Conservation (phyloP, 2,888 invertebrate species). For the Melitaea athalia region DNA sequence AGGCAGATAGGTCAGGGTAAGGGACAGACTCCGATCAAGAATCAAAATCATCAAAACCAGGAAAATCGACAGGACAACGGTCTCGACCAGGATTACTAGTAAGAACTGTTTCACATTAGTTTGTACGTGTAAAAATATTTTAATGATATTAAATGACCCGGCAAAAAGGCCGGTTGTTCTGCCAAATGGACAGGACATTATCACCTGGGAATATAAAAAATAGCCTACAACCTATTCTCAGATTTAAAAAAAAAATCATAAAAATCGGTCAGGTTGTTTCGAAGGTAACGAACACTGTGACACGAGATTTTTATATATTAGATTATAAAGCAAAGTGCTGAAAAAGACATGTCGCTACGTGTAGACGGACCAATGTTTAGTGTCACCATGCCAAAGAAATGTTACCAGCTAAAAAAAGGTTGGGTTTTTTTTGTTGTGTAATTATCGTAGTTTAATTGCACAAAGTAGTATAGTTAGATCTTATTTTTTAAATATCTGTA, state of each 20-base stretch:
- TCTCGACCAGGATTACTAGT: slow-evolving; percentile 75
- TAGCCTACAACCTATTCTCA: too few relatives aligned
- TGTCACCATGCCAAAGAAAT: slow-evolving; percentile 24
- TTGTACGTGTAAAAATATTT: slow-evolving; percentile 8
- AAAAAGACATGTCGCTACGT: slow-evolving; percentile 71
- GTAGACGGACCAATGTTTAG: slow-evolving; percentile 64
- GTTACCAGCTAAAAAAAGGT: slow-evolving; percentile 20
- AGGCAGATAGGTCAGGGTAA: slow-evolving; percentile 78
- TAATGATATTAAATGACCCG: not conserved
- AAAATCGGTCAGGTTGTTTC: not conserved
- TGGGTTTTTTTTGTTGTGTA: slow-evolving; percentile 6
- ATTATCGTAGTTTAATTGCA: slow-evolving; percentile 21
- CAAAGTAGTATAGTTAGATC: slow-evolving; percentile 27
- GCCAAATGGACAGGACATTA: too few relatives aligned
- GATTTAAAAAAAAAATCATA: not conserved
- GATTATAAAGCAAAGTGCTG: slow-evolving; percentile 42
- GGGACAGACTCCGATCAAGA: slow-evolving; percentile 56
- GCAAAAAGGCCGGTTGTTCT: too few relatives aligned
- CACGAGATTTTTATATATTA: not conserved
- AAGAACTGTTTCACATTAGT: slow-evolving; percentile 47
- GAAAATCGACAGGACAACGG: slow-evolving; percentile 66
- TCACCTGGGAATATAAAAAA: too few relatives aligned
- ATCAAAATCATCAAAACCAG: slow-evolving; percentile 57
- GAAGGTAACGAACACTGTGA: too few relatives aligned
- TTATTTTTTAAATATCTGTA: slow-evolving; percentile 25